These are phyloP conservation scores for Sycophila texana DNA, from an alignment of 2,888 invertebrate genomes.

Conservation along the genomic window DNA sequence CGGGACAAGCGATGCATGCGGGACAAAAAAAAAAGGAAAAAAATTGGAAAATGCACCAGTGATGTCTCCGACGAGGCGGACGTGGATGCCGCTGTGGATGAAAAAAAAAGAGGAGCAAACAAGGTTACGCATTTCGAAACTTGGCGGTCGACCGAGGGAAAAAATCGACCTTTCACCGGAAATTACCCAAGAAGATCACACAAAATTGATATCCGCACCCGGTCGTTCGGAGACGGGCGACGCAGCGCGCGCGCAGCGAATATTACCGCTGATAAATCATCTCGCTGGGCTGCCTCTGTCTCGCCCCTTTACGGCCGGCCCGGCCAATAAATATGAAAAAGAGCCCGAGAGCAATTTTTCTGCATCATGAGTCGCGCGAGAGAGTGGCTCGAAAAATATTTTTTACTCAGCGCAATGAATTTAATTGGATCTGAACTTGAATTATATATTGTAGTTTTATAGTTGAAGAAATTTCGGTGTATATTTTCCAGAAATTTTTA, in stretches of 20 bases:
- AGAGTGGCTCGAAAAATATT: too few species aligned
- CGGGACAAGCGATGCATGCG: neutral
- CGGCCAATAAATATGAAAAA: constrained; percentile 21
- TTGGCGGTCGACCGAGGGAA: constrained; percentile 13
- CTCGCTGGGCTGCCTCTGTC: constrained; percentile 13
- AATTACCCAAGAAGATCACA: constrained; percentile 44
- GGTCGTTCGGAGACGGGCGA: neutral
- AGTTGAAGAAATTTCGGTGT: too few species aligned
- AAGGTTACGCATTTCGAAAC: constrained; percentile 21
- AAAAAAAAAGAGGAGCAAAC: neutral
- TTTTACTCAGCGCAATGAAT: too few species aligned
- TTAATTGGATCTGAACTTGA: too few species aligned
- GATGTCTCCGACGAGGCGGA: neutral
- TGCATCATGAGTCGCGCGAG: too few species aligned
- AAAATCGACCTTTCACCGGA: constrained; percentile 37
- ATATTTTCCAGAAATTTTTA: too few species aligned
- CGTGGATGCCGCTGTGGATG: neutral
- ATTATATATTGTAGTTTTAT: too few species aligned
- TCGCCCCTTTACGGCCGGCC: constrained; percentile 13
- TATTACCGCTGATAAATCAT: constrained; percentile 52
- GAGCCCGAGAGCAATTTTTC: neutral
- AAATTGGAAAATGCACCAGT: neutral
- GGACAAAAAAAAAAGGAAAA: neutral
- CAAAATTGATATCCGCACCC: constrained; percentile 44
- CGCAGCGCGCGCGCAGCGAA: constrained; percentile 35